These are phyloP conservation scores for Bathynomus jamesi DNA, from an alignment of 1,140 invertebrate genomes.

Conservation along the genomic window DNA sequence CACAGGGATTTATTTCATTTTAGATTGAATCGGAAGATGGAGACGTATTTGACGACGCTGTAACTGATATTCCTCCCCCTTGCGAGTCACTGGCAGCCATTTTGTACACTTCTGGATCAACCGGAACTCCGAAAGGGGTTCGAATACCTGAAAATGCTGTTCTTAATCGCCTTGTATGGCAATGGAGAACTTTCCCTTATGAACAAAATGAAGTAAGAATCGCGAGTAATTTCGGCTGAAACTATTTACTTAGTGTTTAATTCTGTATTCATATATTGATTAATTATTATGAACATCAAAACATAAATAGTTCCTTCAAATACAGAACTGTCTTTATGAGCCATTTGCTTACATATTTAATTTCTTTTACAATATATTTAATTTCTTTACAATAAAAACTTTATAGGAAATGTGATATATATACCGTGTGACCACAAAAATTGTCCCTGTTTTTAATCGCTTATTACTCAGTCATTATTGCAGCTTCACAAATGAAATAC, in stretches of 20 bases:
- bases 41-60: neutral
- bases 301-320: neutral
- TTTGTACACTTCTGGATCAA: slow-evolving; percentile 21
- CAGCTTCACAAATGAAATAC: too few relatives aligned
- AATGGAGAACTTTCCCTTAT: slow-evolving; percentile 18
- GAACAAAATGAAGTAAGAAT: slow-evolving; percentile 3
- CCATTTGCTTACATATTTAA: too few relatives aligned
- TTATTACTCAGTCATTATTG: too few relatives aligned
- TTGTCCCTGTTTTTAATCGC: too few relatives aligned
- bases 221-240: neutral
- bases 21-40: neutral
- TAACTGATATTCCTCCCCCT: neutral
- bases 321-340: neutral
- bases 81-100: slow-evolving; percentile 8
- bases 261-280: neutral
- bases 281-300: neutral
- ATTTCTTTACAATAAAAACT: too few relatives aligned
- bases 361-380: too few relatives aligned
- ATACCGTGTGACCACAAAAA: too few relatives aligned
- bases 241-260: slow-evolving; percentile 48
- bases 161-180: slow-evolving; percentile 16
- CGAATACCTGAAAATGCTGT: slow-evolving; percentile 10
- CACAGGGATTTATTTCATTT: neutral
- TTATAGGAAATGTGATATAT: too few relatives aligned
- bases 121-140: slow-evolving; percentile 19